A percentile compares a stretch with the other conserved stretches of the same genome.
Conservation (phyloP, 2,113 vertebrate species). For the Pomatorhinus ruficollis region DNA sequence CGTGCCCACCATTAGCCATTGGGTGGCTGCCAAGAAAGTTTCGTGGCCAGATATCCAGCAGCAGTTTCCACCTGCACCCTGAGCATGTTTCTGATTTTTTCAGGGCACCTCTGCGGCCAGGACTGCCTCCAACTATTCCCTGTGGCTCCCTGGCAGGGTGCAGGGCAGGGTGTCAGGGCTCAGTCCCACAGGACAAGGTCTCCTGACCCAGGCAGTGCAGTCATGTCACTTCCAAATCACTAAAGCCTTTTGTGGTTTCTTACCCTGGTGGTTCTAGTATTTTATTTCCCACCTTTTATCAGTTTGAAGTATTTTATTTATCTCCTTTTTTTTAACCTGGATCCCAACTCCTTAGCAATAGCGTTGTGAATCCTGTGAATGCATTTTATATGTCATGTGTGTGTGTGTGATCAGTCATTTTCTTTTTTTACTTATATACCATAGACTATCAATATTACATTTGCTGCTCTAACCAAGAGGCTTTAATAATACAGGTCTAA, state of each 20-base stretch:
- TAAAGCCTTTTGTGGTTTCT: background rate
- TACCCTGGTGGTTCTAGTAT: background rate
- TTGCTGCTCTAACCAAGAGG: conserved; percentile 19
- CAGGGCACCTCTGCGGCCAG: background rate
- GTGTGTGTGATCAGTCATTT: background rate
- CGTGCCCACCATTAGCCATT: accelerated
- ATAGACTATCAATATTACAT: conserved; percentile 52
- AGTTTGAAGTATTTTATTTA: background rate
- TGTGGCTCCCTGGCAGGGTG: background rate
- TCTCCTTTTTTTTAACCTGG: background rate
- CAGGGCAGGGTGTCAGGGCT: background rate
- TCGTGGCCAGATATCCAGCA: accelerated
- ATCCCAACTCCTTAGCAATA: background rate
- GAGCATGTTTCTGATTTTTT: accelerated
- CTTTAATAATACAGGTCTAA: conserved; percentile 41
- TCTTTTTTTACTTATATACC: conserved; percentile 22
- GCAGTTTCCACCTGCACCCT: background rate
- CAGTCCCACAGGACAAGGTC: background rate
- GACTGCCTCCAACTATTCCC: too few relatives aligned
- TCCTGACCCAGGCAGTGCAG: too few relatives aligned
- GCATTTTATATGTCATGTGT: background rate
- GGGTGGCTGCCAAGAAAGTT: background rate
- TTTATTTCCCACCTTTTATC: background rate
- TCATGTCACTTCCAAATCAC: background rate
- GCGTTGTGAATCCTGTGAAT: background rate